phyloP scores from a whole-genome alignment of 2,888 invertebrate genomes.

The Rotaria socialis region DNA sequence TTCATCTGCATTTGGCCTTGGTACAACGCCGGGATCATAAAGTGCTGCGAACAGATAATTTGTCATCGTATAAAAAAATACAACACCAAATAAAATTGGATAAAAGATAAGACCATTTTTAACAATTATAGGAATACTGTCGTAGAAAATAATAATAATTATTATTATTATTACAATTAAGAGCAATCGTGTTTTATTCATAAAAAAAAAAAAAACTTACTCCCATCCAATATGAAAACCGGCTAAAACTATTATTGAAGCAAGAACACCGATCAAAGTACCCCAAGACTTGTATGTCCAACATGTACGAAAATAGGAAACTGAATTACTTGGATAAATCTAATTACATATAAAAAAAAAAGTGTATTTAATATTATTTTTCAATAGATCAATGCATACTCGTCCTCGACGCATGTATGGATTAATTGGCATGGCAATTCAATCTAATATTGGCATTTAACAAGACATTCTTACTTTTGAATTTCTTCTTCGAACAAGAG shows the following conservation, averaged over 20 bases:
- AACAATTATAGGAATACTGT: neutral
- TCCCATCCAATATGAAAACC: conserved; percentile 28
- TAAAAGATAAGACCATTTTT: neutral
- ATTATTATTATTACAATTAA: neutral
- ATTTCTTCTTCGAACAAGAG: neutral
- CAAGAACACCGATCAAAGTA: neutral
- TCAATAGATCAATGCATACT: neutral
- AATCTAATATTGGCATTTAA: neutral
- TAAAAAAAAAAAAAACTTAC: neutral
- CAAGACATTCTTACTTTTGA: neutral
- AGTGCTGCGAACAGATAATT: conserved; percentile 26
- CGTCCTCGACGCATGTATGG: neutral
- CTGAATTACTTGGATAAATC: neutral
- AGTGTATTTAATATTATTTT: neutral
- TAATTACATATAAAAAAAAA: neutral
- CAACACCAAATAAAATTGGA: neutral
- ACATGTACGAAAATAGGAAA: neutral
- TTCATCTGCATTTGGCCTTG: conserved; percentile 21
- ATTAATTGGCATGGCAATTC: neutral
- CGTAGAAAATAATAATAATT: neutral
- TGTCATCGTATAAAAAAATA: neutral
- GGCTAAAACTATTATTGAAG: neutral
- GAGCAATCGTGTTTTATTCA: too few species aligned
- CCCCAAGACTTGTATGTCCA: neutral
- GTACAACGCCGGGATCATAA: neutral